Evolutionary conservation across 1,140 invertebrate genomes (phyloP).

Genomic region (Eupristina koningsbergeri): DNA sequence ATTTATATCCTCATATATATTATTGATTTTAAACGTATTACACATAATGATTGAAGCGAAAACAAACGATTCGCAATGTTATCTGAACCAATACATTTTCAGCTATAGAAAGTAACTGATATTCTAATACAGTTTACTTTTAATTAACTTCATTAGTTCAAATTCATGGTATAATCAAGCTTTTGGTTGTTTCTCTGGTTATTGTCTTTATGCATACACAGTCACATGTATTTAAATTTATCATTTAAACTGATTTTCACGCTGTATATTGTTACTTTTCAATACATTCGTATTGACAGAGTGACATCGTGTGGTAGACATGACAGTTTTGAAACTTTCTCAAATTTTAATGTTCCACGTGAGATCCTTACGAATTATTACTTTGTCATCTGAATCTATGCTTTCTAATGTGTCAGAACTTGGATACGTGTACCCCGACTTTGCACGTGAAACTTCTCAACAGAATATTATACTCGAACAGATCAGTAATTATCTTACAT

Average conservation of each 20-base stretch:
- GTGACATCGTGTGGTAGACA: background rate
- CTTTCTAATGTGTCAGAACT: background rate
- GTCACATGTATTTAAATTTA: too few relatives aligned
- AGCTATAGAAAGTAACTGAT: too few relatives aligned
- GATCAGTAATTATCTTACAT: background rate
- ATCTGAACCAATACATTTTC: background rate
- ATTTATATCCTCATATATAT: background rate
- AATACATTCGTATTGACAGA: background rate
- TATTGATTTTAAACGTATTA: background rate
- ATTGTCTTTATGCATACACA: too few relatives aligned
- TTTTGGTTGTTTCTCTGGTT: too few relatives aligned
- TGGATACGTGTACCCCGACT: background rate
- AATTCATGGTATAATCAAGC: background rate
- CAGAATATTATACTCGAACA: background rate
- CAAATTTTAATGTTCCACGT: constrained; percentile 8
- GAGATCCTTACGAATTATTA: background rate
- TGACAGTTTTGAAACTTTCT: constrained; percentile 14
- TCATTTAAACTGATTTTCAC: background rate
- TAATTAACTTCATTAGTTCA: background rate
- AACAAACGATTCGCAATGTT: background rate
- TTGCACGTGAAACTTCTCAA: background rate
- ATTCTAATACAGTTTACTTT: background rate
- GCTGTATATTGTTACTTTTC: constrained; percentile 13
- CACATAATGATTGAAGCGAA: background rate
- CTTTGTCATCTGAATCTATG: background rate